Evolutionary conservation across 2,888 invertebrate species (phyloP).

Genomic region (Nowickia ferox): DNA sequence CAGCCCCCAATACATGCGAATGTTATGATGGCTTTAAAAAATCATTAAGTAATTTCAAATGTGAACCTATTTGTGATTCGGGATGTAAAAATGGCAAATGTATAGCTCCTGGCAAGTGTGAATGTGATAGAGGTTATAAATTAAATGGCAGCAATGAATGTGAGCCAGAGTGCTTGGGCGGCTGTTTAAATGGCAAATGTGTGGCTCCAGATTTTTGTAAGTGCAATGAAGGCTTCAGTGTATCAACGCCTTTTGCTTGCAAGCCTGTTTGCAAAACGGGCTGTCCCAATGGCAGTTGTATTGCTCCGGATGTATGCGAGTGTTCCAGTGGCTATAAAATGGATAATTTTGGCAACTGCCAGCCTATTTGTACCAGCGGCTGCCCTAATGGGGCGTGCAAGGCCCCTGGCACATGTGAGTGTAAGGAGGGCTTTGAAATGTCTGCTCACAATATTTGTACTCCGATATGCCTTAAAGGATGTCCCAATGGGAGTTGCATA

Average conservation of each 20-base stretch:
- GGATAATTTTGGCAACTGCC: conserved; percentile 66
- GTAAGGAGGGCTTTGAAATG: conserved; percentile 72
- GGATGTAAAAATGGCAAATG: conserved; percentile 77
- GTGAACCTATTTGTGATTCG: conserved; percentile 77
- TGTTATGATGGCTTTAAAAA: conserved; percentile 65
- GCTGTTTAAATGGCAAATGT: conserved; percentile 80
- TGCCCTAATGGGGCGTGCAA: conserved; percentile 77
- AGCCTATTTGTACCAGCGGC: conserved; percentile 77
- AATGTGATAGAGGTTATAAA: conserved; percentile 74
- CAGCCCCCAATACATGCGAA: conserved; percentile 68
- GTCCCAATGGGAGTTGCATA: conserved; percentile 75
- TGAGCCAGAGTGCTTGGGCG: conserved; percentile 76
- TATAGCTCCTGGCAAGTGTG: conserved; percentile 76
- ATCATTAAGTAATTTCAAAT: conserved; percentile 33
- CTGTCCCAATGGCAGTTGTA: conserved; percentile 84
- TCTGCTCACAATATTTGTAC: conserved; percentile 12
- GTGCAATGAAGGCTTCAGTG: conserved; percentile 85
- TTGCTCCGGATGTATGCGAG: conserved; percentile 87
- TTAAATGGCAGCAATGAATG: conserved; percentile 74
- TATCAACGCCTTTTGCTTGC: conserved; percentile 78
- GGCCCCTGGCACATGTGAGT: conserved; percentile 76
- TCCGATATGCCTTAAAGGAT: conserved; percentile 49
- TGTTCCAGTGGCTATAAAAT: conserved; percentile 86
- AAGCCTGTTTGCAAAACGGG: conserved; percentile 76
- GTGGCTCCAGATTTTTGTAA: conserved; percentile 85